These are phyloP conservation scores for Labroides dimidiatus DNA, from an alignment of 2,797 vertebrate species.

Conservation along the genomic window DNA sequence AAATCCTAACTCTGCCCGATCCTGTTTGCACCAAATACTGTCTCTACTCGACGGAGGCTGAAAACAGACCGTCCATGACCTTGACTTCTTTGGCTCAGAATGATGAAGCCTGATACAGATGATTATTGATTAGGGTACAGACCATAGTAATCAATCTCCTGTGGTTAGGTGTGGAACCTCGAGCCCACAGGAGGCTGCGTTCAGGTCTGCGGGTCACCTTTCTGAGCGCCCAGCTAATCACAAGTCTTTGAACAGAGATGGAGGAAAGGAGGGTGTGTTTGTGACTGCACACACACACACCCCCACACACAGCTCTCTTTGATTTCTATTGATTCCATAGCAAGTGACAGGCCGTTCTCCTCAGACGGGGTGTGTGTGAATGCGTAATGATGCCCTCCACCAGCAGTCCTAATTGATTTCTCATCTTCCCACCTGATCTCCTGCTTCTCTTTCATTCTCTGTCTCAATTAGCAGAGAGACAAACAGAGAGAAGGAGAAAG, in stretches of 20 bases:
- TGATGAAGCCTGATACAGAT: slow-evolving; percentile 12
- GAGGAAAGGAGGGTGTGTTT: slow-evolving; percentile 21
- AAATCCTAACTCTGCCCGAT: no score
- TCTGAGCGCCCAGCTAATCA: slow-evolving; percentile 46
- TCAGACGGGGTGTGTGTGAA: slow-evolving; percentile 55
- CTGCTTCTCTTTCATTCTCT: slow-evolving; percentile 61
- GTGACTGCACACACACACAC: slow-evolving; percentile 2
- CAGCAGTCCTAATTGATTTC: slow-evolving; percentile 81
- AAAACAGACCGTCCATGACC: slow-evolving; percentile 12
- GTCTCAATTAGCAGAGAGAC: slow-evolving; percentile 58
- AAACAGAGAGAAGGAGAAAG: slow-evolving; percentile 17
- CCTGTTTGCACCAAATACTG: background rate
- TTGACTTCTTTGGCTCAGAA: slow-evolving; percentile 29
- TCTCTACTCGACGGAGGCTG: background rate
- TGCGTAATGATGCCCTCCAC: slow-evolving; percentile 76
- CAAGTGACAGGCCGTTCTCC: slow-evolving; percentile 68
- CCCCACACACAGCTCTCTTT: slow-evolving; percentile 42
- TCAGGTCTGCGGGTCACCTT: slow-evolving; percentile 62
- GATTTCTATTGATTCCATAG: slow-evolving; percentile 75
- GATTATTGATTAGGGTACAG: slow-evolving; percentile 31
- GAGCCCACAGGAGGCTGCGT: slow-evolving; percentile 30
- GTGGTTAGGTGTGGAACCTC: slow-evolving; percentile 2
- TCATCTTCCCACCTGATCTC: slow-evolving; percentile 75
- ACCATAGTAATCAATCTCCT: slow-evolving; percentile 28
- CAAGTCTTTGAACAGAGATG: slow-evolving; percentile 43